phyloP scores from a whole-genome alignment of 23 tunicate species.

The Trididemnum nubilum region DNA sequence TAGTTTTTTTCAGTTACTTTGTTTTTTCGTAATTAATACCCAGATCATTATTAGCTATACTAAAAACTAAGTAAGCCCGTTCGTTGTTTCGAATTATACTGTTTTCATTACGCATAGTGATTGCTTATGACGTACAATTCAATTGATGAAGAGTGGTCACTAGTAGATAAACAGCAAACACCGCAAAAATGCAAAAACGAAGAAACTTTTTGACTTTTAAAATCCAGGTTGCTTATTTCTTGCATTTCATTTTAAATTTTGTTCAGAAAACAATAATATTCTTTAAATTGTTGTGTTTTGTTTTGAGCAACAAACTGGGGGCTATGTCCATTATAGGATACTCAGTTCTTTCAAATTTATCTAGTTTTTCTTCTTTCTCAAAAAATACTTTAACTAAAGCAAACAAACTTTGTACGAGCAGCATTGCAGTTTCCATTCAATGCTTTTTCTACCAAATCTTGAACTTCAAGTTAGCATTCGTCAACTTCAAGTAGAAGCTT shows the following conservation, averaged over 20 bases:
- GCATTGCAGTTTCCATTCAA: no score
- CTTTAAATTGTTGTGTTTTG: no score
- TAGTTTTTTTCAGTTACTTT: background rate
- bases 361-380: no score
- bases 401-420: no score
- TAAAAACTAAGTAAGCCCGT: background rate
- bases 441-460: no score
- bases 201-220: background rate
- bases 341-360: no score
- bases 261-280: no score
- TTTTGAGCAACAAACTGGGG: no score
- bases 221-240: background rate
- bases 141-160: background rate
- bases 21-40: background rate
- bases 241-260: background rate
- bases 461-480: no score
- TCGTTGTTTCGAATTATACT: background rate
- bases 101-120: background rate
- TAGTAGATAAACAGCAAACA: background rate
- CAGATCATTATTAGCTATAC: background rate
- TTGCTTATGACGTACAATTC: background rate
- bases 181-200: background rate
- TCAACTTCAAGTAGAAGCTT: no score
- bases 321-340: no score
- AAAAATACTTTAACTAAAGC: no score